Percentiles rank a stretch among this genome's conserved stretches.
phyloP scores from a whole-genome alignment of 1,140 invertebrate genomes.

The Temnothorax curvispinosus region DNA sequence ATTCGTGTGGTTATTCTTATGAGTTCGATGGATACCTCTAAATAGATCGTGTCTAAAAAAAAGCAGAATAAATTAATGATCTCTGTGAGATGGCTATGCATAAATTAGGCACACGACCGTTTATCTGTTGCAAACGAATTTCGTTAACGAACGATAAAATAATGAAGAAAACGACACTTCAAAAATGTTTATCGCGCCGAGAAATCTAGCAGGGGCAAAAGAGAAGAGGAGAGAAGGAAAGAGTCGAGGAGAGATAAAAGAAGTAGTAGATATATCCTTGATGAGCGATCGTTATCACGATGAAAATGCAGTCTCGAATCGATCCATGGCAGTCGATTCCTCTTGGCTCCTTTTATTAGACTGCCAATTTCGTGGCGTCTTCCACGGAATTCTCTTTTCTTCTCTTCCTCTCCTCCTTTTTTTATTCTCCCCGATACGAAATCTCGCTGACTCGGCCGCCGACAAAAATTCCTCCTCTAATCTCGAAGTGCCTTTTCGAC shows the following conservation, averaged over 20 bases:
- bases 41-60: not conserved
- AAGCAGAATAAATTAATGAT: slow-evolving; percentile 2
- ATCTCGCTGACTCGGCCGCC: slow-evolving; percentile 64
- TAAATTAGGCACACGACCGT: not conserved
- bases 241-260: slow-evolving; percentile 69
- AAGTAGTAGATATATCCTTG: slow-evolving; percentile 75
- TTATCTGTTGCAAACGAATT: slow-evolving; percentile 2
- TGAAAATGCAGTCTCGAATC: slow-evolving; percentile 76
- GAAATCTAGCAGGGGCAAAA: slow-evolving; percentile 36
- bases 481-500: slow-evolving; percentile 59
- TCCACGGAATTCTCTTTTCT: slow-evolving; percentile 44
- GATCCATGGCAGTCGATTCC: slow-evolving; percentile 72
- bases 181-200: slow-evolving; percentile 63
- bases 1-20: not conserved
- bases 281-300: slow-evolving; percentile 76
- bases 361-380: slow-evolving; percentile 74
- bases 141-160: slow-evolving; percentile 5
- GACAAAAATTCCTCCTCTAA: slow-evolving; percentile 62
- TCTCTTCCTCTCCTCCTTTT: not conserved
- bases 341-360: slow-evolving; percentile 72
- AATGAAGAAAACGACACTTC: slow-evolving; percentile 51
- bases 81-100: not conserved
- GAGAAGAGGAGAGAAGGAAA: not conserved
- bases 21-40: not conserved
- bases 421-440: slow-evolving; percentile 57